Base-by-base conservation (phyloP, 2,888 invertebrate genomes). In the Macropis europaea region DNA sequence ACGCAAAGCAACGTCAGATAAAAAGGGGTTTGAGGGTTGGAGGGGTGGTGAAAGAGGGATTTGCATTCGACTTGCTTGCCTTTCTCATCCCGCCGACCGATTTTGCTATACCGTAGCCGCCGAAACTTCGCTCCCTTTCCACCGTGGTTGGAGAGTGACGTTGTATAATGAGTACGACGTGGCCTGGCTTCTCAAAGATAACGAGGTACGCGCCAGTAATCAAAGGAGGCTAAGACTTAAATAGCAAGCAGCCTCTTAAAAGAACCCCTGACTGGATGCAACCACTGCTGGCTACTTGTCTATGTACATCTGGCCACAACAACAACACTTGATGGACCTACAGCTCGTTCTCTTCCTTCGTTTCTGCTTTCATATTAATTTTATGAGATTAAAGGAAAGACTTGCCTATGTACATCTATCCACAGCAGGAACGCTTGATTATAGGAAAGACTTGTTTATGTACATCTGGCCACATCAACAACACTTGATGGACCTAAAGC, bases 141-240 rank as follows among this genome's bases (percentile, higher is more conserved):
- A 22, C 11, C 22, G 2, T 9, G 45, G 52, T 22, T 24, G 30
- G 30, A 24, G 66, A 60, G 40, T 43, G 63, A 50, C 59, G 38
- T 40, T 30, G 66, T 57, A 62, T 66, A 73, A 77, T 50, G 62
- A 75, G 59, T 62, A 34, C 53, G 38, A 59, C 59, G 56, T 26
- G 64, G 53, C 42, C 60, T 34, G 52, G 42, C 59, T 79, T 45
- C 64, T 78, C 76, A 73, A 81, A 78, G 82, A 83, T 83, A 83
- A 83, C 82, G 75, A 82, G 75, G 70, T 73, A 74, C 79, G 82
- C 82, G 75, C 75, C 71, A 63, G 73, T 83, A 81, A 83, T 83
- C 82, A 83, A 83, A 83, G 81, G 72, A 72, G 36, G 40, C 69
- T 57, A 43, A 67, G 73, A 74, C 75, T 70, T 67, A 70, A 77